Conservation (phyloP, 2,888 invertebrate species). For the Catocala nupta region DNA sequence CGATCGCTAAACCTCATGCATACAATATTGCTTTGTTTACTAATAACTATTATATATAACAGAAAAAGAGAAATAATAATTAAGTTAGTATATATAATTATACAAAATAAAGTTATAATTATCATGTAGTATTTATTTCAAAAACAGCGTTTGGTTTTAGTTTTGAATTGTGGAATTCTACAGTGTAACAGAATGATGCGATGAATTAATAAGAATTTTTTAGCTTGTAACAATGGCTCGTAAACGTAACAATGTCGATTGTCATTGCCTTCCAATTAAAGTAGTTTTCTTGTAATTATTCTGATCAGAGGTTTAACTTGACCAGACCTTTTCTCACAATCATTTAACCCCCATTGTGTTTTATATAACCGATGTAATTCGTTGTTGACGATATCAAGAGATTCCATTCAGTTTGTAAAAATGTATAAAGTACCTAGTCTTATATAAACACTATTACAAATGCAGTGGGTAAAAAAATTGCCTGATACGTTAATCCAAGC, state of each 20-base stretch:
- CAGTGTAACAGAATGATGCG: slow-evolving; percentile 16
- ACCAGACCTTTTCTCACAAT: slow-evolving; percentile 26
- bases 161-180: slow-evolving; percentile 9
- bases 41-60: no score
- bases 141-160: no score
- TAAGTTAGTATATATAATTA: no score
- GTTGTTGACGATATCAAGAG: slow-evolving; percentile 2
- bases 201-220: slow-evolving; percentile 34
- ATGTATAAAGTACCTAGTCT: neutral
- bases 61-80: no score
- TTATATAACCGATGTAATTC: slow-evolving; percentile 29
- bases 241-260: slow-evolving; percentile 48
- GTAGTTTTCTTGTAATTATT: slow-evolving; percentile 45
- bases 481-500: neutral
- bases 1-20: no score
- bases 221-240: slow-evolving; percentile 42
- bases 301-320: slow-evolving; percentile 27
- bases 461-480: neutral
- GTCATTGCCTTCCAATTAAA: slow-evolving; percentile 48
- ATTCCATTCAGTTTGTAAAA: slow-evolving; percentile 1
- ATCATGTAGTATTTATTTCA: no score
- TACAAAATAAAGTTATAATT: no score
- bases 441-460: neutral
- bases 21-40: no score
- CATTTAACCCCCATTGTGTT: slow-evolving; percentile 30